These are phyloP conservation scores for Etheostoma cragini DNA, from an alignment of 2,113 vertebrate species.

Conservation along the genomic window DNA sequence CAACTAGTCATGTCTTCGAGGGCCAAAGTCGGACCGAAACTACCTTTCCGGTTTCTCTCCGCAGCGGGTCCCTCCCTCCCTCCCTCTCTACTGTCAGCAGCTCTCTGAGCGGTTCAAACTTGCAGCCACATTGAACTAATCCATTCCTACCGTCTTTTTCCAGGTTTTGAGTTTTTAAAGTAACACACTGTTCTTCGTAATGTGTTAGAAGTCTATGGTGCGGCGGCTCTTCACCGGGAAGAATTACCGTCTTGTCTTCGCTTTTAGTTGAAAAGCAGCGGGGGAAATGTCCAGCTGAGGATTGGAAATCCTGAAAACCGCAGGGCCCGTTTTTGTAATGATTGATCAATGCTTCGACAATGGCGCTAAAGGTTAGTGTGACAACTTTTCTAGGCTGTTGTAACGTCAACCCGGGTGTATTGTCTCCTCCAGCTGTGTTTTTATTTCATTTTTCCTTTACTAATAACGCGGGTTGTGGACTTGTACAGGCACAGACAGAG, in stretches of 20 bases:
- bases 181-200: conserved; percentile 45
- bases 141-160: not conserved
- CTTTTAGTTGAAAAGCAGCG: conserved; percentile 45
- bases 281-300: conserved; percentile 82
- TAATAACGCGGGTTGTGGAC: not conserved
- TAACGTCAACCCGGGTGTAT: not conserved
- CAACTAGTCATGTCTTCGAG: not conserved
- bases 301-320: conserved; percentile 60
- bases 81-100: conserved; percentile 50
- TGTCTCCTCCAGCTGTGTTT: not conserved
- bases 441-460: conserved; percentile 6
- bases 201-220: conserved; percentile 48
- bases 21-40: conserved; percentile 8
- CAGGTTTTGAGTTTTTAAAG: conserved; percentile 43
- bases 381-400: not conserved
- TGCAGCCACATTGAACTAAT: conserved; percentile 3
- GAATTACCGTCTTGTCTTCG: conserved; percentile 57
- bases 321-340: conserved; percentile 77
- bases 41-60: conserved; percentile 81
- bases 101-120: conserved; percentile 49
- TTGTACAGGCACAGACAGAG: conserved; percentile 1
- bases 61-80: conserved; percentile 66
- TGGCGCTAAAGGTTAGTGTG: conserved; percentile 82
- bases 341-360: conserved; percentile 77
- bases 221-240: conserved; percentile 6